Evolutionary conservation across 2,797 vertebrate genomes (phyloP), one percentile per base, ranked within the genome.

Genomic region (Cetoscarus ocellatus): DNA sequence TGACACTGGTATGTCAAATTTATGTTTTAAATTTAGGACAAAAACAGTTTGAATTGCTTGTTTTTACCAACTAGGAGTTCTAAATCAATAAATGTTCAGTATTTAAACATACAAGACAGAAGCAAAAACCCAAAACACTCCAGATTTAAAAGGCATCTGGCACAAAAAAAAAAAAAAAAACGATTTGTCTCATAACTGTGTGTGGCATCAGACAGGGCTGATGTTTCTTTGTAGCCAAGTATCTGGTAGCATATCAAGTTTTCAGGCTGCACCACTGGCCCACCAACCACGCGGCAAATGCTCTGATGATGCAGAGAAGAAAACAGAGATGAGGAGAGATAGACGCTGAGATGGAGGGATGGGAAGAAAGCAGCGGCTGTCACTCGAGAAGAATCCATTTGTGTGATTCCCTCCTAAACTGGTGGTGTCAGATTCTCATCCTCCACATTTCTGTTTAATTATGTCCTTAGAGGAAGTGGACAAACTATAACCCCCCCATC

Each of bases 401-500:
- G 53, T 48, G 61, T 45, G 40, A 17, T 34, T 63, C 43, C 36
- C 34, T 61, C 64, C 19, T 52, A 47, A 77, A 75, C 38, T 55
- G 64, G 17, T 19, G 71, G 67, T 71, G 71, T 82, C 71, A 65
- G 51, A 72, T 82, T 61, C 65, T 34, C 40, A 19, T 60, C 42
- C 59, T 67, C 77, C 66, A 19, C 70, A 79, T 85, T 88, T 87
- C 84, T 75, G 63, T 70, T 87, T 80, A 81, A 90, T 84, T 78
- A 61, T 61, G 19, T 73, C 38, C 60, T 73, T 13, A 55, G n/a
- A 58, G 47, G 47, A 70, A 50, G 56, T 61, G 53, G 57, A 77
- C 50, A 61, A 70, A 45, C 52, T 38, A 2, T 38, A 9, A 8
- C 66, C 40, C 55, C 8, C 66, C 40, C 55, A 7, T 63, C 36